These are phyloP conservation scores for Stomorhina lunata DNA, from an alignment of 2,888 invertebrate species.

Conservation along the genomic window DNA sequence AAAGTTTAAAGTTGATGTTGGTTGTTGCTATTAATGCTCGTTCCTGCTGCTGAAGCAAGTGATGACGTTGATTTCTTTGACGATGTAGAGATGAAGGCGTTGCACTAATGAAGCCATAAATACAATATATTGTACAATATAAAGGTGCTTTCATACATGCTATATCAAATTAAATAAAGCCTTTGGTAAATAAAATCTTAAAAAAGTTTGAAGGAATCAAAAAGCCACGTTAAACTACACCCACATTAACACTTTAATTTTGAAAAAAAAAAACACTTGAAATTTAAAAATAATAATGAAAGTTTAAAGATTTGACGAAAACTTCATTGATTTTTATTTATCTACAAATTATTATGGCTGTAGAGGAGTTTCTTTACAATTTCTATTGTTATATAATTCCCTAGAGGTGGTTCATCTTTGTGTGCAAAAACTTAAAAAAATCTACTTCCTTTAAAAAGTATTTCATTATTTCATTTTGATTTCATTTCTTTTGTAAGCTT, in stretches of 20 bases:
- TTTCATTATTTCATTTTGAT: slow-evolving; percentile 30
- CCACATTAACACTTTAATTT: slow-evolving; percentile 57
- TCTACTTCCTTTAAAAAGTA: slow-evolving; percentile 27
- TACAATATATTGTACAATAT: slow-evolving; percentile 67
- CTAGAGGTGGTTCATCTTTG: background rate
- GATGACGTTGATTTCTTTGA: slow-evolving; percentile 49
- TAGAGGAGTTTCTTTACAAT: background rate
- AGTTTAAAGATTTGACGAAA: slow-evolving; percentile 1
- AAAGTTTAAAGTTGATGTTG: slow-evolving; percentile 52
- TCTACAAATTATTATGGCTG: background rate
- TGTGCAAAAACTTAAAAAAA: background rate
- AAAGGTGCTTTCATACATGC: slow-evolving; percentile 24
- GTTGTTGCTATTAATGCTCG: slow-evolving; percentile 1
- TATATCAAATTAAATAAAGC: slow-evolving; percentile 66
- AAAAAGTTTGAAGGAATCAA: background rate
- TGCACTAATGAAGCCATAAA: slow-evolving; percentile 79
- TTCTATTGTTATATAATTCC: background rate
- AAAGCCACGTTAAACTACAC: slow-evolving; percentile 38
- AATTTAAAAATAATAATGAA: background rate
- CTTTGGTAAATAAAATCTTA: slow-evolving; percentile 38
- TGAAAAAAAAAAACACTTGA: background rate
- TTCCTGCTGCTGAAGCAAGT: slow-evolving; percentile 28
- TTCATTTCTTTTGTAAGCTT: slow-evolving; percentile 5
- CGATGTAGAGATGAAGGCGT: slow-evolving; percentile 57
- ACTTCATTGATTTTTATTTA: slow-evolving; percentile 7